A percentile compares a stretch with the other conserved stretches of the same genome.
These are phyloP conservation scores for Eupithecia exiguata DNA, from an alignment of 2,888 invertebrate species.

Conservation along the genomic window DNA sequence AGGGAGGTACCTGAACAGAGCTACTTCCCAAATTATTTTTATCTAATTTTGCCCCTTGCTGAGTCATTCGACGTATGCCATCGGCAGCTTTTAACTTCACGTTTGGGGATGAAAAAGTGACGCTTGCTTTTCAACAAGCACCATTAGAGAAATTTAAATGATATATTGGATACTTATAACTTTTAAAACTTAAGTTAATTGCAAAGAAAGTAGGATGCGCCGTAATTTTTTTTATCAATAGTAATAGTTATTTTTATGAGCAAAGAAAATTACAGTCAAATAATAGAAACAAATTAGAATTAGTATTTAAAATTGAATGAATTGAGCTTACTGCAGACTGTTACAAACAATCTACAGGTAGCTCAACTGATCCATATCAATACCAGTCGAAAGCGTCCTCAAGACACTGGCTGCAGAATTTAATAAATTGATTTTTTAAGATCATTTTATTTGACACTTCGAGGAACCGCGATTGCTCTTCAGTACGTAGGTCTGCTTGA, in stretches of 20 bases:
- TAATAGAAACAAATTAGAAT: too few species aligned
- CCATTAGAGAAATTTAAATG: slow-evolving; percentile 78
- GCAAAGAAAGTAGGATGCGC: not conserved
- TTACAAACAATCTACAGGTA: too few species aligned
- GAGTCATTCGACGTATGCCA: slow-evolving; percentile 75
- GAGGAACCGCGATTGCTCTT: not conserved
- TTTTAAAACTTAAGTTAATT: slow-evolving; percentile 14
- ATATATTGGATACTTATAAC: slow-evolving; percentile 47
- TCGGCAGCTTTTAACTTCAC: slow-evolving; percentile 68
- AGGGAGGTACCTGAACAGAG: slow-evolving; percentile 63
- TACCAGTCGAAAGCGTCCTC: too few species aligned
- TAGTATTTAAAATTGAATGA: too few species aligned
- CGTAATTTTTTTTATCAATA: not conserved
- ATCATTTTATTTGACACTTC: not conserved
- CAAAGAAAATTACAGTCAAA: too few species aligned
- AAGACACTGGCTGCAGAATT: too few species aligned
- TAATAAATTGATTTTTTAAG: too few species aligned
- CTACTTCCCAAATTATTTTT: slow-evolving; percentile 77
- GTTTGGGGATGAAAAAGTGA: slow-evolving; percentile 58
- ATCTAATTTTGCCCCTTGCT: slow-evolving; percentile 71
- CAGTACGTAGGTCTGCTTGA: not conserved
- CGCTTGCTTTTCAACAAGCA: slow-evolving; percentile 70
- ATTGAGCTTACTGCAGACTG: too few species aligned
- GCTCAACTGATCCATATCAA: too few species aligned
- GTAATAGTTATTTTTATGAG: too few species aligned